Percentiles rank a stretch among this genome's conserved stretches.
Conservation (phyloP, 1,140 invertebrate species). For the Drosophila melanogaster region DNA sequence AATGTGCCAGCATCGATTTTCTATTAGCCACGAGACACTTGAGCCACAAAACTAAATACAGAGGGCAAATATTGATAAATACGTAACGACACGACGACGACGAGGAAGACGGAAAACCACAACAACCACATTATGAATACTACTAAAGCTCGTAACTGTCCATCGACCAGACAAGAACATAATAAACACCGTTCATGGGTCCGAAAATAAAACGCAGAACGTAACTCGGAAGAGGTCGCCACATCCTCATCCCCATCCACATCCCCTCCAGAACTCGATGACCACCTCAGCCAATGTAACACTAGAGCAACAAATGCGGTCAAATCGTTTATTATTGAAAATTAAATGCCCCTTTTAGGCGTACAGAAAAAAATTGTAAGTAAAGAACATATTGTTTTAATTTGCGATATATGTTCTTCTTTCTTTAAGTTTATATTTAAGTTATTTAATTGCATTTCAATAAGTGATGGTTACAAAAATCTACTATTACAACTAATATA, state of each 20-base stretch:
- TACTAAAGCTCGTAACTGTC: constrained; percentile 28
- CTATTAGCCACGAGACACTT: constrained; percentile 69
- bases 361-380: too few species aligned
- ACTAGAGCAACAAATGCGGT: constrained; percentile 14
- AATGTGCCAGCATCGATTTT: constrained; percentile 72
- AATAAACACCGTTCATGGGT: constrained; percentile 40
- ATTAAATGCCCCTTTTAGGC: neutral
- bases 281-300: constrained; percentile 15
- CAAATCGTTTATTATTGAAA: neutral
- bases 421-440: too few species aligned
- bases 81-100: constrained; percentile 36
- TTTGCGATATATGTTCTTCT: too few species aligned
- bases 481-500: too few species aligned
- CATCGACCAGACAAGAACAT: constrained; percentile 24
- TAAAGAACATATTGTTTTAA: too few species aligned
- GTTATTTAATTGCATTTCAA: too few species aligned
- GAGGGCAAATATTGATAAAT: constrained; percentile 62
- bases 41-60: constrained; percentile 60
- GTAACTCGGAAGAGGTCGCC: constrained; percentile 26
- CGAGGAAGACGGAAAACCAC: constrained; percentile 21
- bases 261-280: neutral
- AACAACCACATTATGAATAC: constrained; percentile 44
- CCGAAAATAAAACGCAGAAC: constrained; percentile 45
- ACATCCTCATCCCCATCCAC: neutral
- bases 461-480: too few species aligned